Evolutionary conservation across 2,797 vertebrate species (phyloP), one percentile per base, ranked within the genome.

Genomic region (Varecia variegata): DNA sequence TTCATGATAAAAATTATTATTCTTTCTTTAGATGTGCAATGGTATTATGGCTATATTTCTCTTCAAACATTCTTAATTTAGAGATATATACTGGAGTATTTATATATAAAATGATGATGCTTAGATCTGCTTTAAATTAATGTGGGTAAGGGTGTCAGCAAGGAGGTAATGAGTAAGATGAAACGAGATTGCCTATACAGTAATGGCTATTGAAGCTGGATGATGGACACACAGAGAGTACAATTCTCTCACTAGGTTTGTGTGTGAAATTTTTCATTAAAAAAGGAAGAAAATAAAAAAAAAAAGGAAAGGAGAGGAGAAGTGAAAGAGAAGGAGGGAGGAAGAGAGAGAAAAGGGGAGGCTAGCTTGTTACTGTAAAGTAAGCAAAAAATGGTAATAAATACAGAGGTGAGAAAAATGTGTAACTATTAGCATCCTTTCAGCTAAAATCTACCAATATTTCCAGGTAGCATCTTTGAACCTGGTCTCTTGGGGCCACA

Each of bases 71-170:
- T 79, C 62, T 92, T 92, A 88, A 88, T 58, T 52, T 73, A 76
- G 6, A 82, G 35, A 35, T 82, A 83, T 9, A 67, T 52, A 52
- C 2, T 30, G 4, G 60, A 84, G n/a, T 62, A 56, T 84, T 95
- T 79, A 79, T 2, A 62, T 85, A 68, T 74, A 25, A 77, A 77
- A 87, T 68, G 21, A 74, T 17, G 17, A 90, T 79, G 21, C 20
- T 60, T 80, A 84, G 50, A 79, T 70, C 65, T 89, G 60, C 79
- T 91, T 82, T 88, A 79, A 95, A 91, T 92, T 92, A 52, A 93
- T 11, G 17, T 23, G 17, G 0, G 4, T 18, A 21, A n/a, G 21
- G 18, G 8, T 60, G 27, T 76, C 30, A 76, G 60, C 4, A 60
- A 12, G 43, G 18, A 25, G 7, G 12, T 67, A 92, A 81, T n/a